Evolutionary conservation across 2,113 vertebrate genomes (phyloP).

Genomic region (Nerophis lumbriciformis): DNA sequence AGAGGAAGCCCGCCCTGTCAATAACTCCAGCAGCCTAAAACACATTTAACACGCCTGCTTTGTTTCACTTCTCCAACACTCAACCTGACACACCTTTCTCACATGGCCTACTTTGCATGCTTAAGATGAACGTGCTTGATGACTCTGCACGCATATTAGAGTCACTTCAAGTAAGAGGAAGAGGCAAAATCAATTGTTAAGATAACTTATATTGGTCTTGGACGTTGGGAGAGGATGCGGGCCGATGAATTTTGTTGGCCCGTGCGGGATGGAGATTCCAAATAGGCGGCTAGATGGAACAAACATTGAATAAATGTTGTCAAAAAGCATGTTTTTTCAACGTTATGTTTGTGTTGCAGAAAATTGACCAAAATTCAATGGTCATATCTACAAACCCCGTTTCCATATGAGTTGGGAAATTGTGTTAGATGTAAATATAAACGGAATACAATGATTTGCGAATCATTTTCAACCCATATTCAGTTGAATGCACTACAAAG

Average conservation of each 20-base stretch:
- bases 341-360: too few relatives aligned
- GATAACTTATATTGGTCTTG: slow-evolving; percentile 49
- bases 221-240: slow-evolving; percentile 15
- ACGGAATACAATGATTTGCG: too few relatives aligned
- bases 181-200: slow-evolving; percentile 53
- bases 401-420: too few relatives aligned
- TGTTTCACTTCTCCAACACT: slow-evolving; percentile 4
- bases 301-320: too few relatives aligned
- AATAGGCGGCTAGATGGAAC: too few relatives aligned
- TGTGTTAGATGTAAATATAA: too few relatives aligned
- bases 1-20: slow-evolving; percentile 42
- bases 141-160: slow-evolving; percentile 68
- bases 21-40: slow-evolving; percentile 7
- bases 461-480: too few relatives aligned
- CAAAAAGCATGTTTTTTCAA: too few relatives aligned
- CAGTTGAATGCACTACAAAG: too few relatives aligned
- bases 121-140: slow-evolving; percentile 41
- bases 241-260: slow-evolving; percentile 33
- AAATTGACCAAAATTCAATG: too few relatives aligned
- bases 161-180: slow-evolving; percentile 37
- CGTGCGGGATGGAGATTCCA: too few relatives aligned
- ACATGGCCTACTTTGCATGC: background rate
- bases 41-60: slow-evolving; percentile 6
- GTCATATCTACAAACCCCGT: too few relatives aligned
- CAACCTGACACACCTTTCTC: background rate